These are phyloP conservation scores for Pollenia griseotomentosa DNA, from an alignment of 2,888 invertebrate species.

Conservation along the genomic window DNA sequence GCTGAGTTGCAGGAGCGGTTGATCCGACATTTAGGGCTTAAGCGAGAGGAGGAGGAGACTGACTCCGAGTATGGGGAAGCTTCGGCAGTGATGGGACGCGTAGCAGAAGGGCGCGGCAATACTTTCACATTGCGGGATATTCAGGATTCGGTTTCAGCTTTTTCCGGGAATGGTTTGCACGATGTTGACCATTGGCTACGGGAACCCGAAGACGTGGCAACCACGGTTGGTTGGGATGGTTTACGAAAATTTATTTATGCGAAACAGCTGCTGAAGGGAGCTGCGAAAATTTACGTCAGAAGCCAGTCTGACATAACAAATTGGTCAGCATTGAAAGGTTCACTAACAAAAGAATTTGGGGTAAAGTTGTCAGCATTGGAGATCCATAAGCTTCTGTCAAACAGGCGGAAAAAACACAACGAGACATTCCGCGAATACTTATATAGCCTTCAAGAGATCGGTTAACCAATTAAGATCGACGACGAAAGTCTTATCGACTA, in stretches of 20 bases:
- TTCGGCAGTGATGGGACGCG: not conserved
- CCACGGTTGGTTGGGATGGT: constrained; percentile 52
- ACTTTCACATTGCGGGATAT: constrained; percentile 45
- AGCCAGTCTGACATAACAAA: constrained; percentile 32
- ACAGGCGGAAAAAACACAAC: constrained; percentile 35
- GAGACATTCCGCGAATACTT: constrained; percentile 7
- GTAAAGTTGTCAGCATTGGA: constrained; percentile 46
- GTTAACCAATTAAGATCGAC: not conserved
- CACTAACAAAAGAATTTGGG: not conserved
- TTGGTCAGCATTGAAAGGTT: constrained; percentile 5
- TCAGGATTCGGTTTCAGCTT: constrained; percentile 43
- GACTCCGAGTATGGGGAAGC: constrained; percentile 13
- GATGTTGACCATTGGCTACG: constrained; percentile 56
- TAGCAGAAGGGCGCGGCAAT: not conserved
- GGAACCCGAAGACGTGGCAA: constrained; percentile 65
- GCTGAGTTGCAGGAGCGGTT: constrained; percentile 1
- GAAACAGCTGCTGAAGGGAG: constrained; percentile 58
- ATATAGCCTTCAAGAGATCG: constrained; percentile 1
- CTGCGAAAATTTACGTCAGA: constrained; percentile 29
- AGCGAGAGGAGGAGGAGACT: not conserved
- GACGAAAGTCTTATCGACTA: constrained; percentile 5
- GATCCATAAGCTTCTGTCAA: constrained; percentile 46
- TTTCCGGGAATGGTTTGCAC: constrained; percentile 47
- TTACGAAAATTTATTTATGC: constrained; percentile 61
- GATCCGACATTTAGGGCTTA: not conserved